Conservation (phyloP, 2,797 vertebrate species). For the Sphaeramia orbicularis region DNA sequence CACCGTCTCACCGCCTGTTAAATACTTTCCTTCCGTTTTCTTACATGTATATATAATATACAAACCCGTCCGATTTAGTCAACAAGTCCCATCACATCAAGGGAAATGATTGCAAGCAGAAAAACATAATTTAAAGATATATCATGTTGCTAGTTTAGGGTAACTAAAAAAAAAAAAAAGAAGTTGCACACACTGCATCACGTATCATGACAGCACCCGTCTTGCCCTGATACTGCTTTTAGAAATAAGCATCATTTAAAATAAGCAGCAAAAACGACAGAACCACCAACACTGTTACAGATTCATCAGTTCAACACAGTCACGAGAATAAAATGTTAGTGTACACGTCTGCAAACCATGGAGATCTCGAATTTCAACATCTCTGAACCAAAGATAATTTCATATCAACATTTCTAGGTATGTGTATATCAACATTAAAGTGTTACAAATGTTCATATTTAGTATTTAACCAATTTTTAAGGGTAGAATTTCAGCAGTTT, state of each 20-base stretch:
- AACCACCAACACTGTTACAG: conserved; percentile 22
- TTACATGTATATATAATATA: conserved; percentile 80
- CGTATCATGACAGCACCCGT: conserved; percentile 11
- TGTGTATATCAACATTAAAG: no score
- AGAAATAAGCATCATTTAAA: conserved; percentile 15
- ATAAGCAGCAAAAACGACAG: conserved; percentile 24
- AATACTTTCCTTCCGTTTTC: conserved; percentile 42
- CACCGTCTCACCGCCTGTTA: conserved; percentile 30
- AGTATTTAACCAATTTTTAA: no score
- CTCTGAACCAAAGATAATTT: no score
- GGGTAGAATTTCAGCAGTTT: no score
- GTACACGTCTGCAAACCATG: no score
- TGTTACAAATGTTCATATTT: no score
- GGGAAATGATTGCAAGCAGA: conserved; percentile 32
- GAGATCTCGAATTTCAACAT: no score
- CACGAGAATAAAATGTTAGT: no score
- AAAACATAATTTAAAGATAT: conserved; percentile 29
- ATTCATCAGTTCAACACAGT: not conserved
- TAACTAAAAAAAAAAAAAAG: conserved; percentile 10
- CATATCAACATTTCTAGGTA: no score
- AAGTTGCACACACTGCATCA: conserved; percentile 31
- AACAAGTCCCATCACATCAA: conserved; percentile 22
- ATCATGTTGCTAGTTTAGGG: conserved; percentile 28
- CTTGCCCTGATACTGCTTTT: conserved; percentile 12
- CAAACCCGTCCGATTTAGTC: conserved; percentile 55